These are phyloP conservation scores for Actenoides hombroni DNA, from an alignment of 2,113 vertebrate genomes.

Conservation along the genomic window DNA sequence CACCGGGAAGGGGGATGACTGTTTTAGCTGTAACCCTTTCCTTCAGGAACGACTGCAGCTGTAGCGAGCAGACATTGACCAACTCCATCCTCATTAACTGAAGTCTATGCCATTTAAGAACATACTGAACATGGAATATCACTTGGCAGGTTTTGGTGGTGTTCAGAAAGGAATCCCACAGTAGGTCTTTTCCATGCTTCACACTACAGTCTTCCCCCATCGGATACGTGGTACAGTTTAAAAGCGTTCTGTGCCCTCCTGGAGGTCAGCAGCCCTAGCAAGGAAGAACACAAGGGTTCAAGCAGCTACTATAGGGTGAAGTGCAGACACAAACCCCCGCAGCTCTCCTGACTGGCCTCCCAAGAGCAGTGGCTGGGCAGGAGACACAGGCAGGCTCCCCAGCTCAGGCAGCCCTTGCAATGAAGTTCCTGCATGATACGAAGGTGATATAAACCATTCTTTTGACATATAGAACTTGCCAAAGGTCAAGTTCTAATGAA, in stretches of 20 bases:
- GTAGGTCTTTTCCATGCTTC: not conserved
- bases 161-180: not conserved
- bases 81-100: not conserved
- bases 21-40: not conserved
- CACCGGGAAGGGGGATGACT: not conserved
- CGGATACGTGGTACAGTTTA: not conserved
- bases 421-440: not conserved
- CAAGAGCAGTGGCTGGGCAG: not conserved
- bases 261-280: not conserved
- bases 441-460: not conserved
- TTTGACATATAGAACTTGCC: not conserved
- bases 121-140: not conserved
- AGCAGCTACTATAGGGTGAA: not conserved
- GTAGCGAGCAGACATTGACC: not conserved
- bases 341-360: not conserved
- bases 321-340: not conserved
- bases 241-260: not conserved
- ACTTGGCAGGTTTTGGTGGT: not conserved
- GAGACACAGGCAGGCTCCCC: not conserved
- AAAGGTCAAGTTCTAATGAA: not conserved
- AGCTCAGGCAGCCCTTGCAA: not conserved
- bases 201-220: not conserved
- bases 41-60: not conserved
- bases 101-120: not conserved
- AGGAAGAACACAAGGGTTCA: not conserved